Evolutionary conservation across 2,888 invertebrate species (phyloP).

Genomic region (Ceriagrion tenellum): DNA sequence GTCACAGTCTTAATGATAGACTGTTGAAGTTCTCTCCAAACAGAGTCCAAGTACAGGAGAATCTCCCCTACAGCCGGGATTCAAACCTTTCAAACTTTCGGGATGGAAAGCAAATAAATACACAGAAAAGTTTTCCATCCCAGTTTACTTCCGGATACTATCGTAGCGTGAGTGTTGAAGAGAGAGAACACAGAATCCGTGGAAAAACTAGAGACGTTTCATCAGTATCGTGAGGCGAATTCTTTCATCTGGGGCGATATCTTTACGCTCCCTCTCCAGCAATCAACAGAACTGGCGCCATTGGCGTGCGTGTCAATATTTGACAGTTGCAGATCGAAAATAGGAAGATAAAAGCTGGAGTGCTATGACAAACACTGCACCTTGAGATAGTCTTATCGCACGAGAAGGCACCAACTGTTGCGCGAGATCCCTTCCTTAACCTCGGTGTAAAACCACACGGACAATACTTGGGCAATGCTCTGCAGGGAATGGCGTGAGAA

Average conservation of each 20-base stretch:
- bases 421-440: not conserved
- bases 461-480: too few species aligned
- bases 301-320: not conserved
- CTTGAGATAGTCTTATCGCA: not conserved
- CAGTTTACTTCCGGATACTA: too few species aligned
- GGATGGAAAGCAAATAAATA: too few species aligned
- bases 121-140: too few species aligned
- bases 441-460: too few species aligned
- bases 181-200: not conserved
- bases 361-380: not conserved
- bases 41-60: too few species aligned
- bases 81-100: too few species aligned
- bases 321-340: not conserved
- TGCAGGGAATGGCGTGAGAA: too few species aligned
- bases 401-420: not conserved
- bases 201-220: too few species aligned
- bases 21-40: too few species aligned
- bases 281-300: not conserved
- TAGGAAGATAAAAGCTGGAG: not conserved
- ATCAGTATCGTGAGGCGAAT: not conserved
- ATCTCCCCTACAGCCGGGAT: too few species aligned
- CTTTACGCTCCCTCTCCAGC: not conserved
- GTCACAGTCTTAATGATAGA: too few species aligned
- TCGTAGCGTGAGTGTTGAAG: not conserved
- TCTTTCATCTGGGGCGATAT: not conserved